These are phyloP conservation scores for Spilogale gracilis DNA, from an alignment of 2,113 vertebrate species.

Conservation along the genomic window DNA sequence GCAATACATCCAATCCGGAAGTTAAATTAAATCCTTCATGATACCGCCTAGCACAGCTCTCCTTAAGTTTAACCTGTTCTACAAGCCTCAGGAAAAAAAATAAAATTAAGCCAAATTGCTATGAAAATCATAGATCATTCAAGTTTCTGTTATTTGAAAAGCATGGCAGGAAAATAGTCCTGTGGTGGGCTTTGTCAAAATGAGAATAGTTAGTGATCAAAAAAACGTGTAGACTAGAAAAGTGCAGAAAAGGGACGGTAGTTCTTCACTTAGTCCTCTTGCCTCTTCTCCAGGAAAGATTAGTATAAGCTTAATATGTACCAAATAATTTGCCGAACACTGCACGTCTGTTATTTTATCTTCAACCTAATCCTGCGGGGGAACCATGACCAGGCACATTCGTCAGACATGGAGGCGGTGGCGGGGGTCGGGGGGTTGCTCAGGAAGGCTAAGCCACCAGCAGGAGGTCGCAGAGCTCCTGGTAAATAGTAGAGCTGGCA, in stretches of 20 bases:
- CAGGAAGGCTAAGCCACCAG: not conserved
- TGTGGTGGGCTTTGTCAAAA: not conserved
- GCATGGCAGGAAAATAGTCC: not conserved
- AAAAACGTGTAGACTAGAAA: not conserved
- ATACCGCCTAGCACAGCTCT: not conserved
- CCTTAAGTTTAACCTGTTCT: constrained; percentile 21
- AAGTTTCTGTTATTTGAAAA: constrained; percentile 27
- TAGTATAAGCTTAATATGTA: not conserved
- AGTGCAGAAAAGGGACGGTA: not conserved
- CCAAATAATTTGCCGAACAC: not conserved
- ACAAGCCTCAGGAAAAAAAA: not conserved
- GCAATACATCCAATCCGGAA: not conserved
- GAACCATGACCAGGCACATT: not conserved
- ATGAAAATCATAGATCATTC: constrained; percentile 14
- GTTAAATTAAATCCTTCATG: constrained; percentile 19
- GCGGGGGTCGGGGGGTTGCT: not conserved
- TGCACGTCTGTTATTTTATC: not conserved
- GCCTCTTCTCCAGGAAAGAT: not conserved
- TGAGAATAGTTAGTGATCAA: not conserved
- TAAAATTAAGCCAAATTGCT: not conserved
- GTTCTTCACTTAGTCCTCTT: not conserved
- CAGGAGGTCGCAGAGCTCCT: not conserved
- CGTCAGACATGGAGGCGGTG: no score
- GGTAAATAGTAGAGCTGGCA: not conserved
- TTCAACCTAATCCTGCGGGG: not conserved